Base-by-base conservation (phyloP, 2,797 vertebrate species). In the Allobates femoralis region DNA sequence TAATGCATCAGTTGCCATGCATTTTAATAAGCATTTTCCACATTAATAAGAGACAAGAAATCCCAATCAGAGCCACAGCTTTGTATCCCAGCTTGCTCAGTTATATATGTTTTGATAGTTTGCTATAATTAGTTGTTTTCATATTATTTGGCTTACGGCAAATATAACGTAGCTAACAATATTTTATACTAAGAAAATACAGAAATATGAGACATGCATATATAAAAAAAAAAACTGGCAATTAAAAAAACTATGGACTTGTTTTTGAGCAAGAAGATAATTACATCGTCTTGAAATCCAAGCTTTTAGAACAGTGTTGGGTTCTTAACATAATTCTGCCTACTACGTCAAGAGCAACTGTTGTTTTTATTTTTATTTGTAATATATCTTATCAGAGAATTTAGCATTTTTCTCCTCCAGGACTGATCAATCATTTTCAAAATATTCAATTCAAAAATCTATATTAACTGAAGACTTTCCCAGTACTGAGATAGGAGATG, bases 11-110 rank as follows among this genome's bases (percentile, higher is more conserved):
- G 62, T 83, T 79, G 58, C 74, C 28, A 74, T 75, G 76, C 30
- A 83, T 80, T 79, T 84, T 71, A 87, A 84, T 79, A 64, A 84
- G 26, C 75, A 74, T 74, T 84, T 84, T 30, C 41, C 69, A 76
- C 14, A 53, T 37, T 80, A 73, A 86, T 41, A 81, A 55, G 30
- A 67, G 5, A 60, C 3, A 62, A 87, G 56, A 84, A 62, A 83
- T 83, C 37, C 50, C 73, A 58, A 19, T 69, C 18, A 55, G 12
- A 19, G 5, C 71, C 26, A 32, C n/a, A 21, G 41, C 34, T 55
- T 62, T 66, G 67, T 84, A 21, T 8, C 56, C 28, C 41, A 66
- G 55, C 64, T 14, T 73, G 34, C 37, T 79, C 21, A 28, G 2
- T 53, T 46, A 81, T 74, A 37, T 76, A 86, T 66, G n/a, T 34